phyloP scores from a whole-genome alignment of 2,888 invertebrate species.

The Strigamia transsilvanica region DNA sequence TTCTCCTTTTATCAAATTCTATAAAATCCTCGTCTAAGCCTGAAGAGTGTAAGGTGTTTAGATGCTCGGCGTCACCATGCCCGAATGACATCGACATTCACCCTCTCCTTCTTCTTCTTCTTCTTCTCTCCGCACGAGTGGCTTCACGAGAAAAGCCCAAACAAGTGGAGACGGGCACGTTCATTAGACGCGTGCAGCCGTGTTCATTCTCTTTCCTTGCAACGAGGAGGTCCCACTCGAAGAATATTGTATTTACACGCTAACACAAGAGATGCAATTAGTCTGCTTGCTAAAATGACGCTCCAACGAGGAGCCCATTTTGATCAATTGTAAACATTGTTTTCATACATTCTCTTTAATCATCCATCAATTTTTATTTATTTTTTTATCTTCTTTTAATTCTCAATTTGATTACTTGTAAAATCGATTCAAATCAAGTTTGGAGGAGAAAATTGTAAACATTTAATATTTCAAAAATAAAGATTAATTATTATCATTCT shows the following conservation, averaged over 20 bases:
- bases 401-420: no score
- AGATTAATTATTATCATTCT: background rate
- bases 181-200: background rate
- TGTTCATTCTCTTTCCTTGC: background rate
- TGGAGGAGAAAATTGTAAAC: background rate
- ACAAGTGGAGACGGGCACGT: constrained; percentile 1
- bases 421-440: no score
- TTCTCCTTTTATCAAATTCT: constrained; percentile 22
- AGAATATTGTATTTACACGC: constrained; percentile 28
- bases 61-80: constrained; percentile 19
- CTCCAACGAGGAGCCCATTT: background rate
- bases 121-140: constrained; percentile 13
- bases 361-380: background rate
- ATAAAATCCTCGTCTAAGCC: constrained; percentile 24
- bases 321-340: background rate
- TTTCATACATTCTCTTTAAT: no score
- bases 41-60: constrained; percentile 33
- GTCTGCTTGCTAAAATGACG: background rate
- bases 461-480: background rate
- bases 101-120: background rate
- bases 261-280: constrained; percentile 35
- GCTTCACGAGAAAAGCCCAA: constrained; percentile 36
- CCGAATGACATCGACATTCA: constrained; percentile 1
- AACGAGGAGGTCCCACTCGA: constrained; percentile 15
- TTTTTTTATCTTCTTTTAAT: no score